Evolutionary conservation across 1,140 invertebrate genomes (phyloP).

Genomic region (Drosophila elegans): DNA sequence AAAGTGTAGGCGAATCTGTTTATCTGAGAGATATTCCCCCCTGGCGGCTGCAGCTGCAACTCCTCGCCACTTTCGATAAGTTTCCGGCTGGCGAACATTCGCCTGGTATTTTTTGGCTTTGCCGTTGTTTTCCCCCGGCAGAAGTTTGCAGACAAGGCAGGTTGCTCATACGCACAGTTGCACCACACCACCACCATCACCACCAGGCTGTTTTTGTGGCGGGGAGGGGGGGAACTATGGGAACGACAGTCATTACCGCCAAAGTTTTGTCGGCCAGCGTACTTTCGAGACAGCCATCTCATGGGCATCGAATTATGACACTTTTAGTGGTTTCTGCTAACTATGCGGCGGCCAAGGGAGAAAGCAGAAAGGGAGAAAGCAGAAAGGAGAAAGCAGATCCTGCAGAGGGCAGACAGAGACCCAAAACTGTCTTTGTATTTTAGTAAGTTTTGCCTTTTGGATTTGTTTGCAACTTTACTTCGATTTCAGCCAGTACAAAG

Average conservation of each 20-base stretch:
- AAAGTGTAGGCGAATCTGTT: constrained; percentile 39
- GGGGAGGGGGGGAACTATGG: not conserved
- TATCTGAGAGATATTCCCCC: constrained; percentile 27
- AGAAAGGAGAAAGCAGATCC: constrained; percentile 15
- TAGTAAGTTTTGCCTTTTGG: constrained; percentile 59
- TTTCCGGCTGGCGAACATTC: constrained; percentile 40
- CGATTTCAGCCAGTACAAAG: constrained; percentile 69
- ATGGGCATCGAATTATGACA: constrained; percentile 84
- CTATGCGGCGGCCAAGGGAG: constrained; percentile 43
- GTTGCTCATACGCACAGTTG: constrained; percentile 62
- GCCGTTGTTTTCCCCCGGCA: constrained; percentile 29
- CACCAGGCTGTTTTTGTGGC: too few species aligned
- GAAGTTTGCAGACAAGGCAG: constrained; percentile 46
- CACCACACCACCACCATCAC: constrained; percentile 1
- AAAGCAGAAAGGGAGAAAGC: constrained; percentile 3
- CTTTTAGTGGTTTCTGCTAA: constrained; percentile 84
- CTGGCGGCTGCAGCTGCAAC: constrained; percentile 18
- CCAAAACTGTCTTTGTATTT: constrained; percentile 59
- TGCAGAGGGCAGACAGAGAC: constrained; percentile 14
- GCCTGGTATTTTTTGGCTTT: constrained; percentile 43
- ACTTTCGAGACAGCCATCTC: constrained; percentile 81
- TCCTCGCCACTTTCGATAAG: constrained; percentile 40
- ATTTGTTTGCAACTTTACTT: constrained; percentile 77
- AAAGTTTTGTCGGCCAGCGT: constrained; percentile 75
- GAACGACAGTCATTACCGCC: constrained; percentile 69